Evolutionary conservation across 2,113 vertebrate genomes (phyloP).

Genomic region (Solea solea): DNA sequence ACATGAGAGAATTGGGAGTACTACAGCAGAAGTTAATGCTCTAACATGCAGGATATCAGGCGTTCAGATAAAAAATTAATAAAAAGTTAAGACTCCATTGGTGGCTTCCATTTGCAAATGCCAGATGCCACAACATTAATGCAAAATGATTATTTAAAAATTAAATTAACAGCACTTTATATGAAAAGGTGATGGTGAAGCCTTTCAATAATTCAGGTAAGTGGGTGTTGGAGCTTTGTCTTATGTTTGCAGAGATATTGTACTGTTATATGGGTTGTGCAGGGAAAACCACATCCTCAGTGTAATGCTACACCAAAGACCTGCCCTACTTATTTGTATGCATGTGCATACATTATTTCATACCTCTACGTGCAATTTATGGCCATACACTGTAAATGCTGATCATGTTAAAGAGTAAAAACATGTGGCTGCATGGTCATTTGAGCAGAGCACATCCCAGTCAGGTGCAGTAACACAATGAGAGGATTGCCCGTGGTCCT

Average conservation of each 20-base stretch:
- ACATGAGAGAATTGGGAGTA: not conserved
- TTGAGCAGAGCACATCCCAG: not conserved
- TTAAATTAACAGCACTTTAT: not conserved
- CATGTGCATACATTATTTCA: not conserved
- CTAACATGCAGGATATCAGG: not conserved
- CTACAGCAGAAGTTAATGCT: not conserved
- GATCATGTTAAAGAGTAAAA: not conserved
- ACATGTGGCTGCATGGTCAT: not conserved
- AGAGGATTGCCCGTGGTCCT: slow-evolving; percentile 11
- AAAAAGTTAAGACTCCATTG: not conserved
- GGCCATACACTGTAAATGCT: slow-evolving; percentile 25
- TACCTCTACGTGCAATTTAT: not conserved
- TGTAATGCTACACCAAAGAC: slow-evolving; percentile 39
- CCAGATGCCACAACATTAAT: not conserved
- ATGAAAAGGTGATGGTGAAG: not conserved
- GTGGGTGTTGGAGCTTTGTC: not conserved
- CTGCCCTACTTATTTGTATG: slow-evolving; percentile 30
- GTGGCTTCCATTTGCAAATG: not conserved
- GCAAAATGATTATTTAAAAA: not conserved
- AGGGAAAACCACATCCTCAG: slow-evolving; percentile 2
- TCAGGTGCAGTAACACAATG: not conserved
- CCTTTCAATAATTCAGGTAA: no score
- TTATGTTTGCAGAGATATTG: not conserved
- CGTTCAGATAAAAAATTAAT: not conserved
- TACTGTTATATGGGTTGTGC: not conserved